Conservation (phyloP, 2,888 invertebrate genomes). For the Ischnura elegans region DNA sequence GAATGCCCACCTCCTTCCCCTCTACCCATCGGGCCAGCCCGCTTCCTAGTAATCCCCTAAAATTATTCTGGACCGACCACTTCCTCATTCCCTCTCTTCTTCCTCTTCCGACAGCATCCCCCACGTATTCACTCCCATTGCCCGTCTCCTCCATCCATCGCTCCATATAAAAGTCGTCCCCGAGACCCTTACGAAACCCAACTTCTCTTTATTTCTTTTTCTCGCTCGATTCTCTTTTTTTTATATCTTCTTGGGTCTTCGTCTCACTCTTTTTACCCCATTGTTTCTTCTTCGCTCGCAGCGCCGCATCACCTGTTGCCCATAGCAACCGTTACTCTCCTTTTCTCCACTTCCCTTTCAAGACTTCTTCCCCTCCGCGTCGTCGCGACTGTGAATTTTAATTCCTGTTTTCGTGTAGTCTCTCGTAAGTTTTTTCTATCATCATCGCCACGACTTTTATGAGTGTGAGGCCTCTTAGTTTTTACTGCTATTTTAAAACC, state of each 20-base stretch:
- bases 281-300: constrained; percentile 39
- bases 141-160: not conserved
- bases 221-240: not conserved
- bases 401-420: not conserved
- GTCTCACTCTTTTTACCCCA: constrained; percentile 15
- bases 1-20: not conserved
- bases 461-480: not conserved
- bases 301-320: constrained; percentile 27
- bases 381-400: not conserved
- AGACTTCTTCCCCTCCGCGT: not conserved
- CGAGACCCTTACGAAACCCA: not conserved
- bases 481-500: not conserved
- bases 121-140: not conserved
- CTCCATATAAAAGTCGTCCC: not conserved
- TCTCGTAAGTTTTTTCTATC: not conserved
- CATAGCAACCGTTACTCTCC: constrained; percentile 22
- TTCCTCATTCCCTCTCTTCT: constrained; percentile 42
- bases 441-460: not conserved
- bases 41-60: constrained; percentile 46
- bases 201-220: not conserved
- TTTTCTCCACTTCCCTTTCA: not conserved
- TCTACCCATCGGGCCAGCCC: not conserved
- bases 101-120: constrained; percentile 23
- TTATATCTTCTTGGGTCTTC: no score
- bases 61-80: constrained; percentile 44